Evolutionary conservation across 2,113 vertebrate genomes (phyloP).

Genomic region (Chlorocebus sabaeus): DNA sequence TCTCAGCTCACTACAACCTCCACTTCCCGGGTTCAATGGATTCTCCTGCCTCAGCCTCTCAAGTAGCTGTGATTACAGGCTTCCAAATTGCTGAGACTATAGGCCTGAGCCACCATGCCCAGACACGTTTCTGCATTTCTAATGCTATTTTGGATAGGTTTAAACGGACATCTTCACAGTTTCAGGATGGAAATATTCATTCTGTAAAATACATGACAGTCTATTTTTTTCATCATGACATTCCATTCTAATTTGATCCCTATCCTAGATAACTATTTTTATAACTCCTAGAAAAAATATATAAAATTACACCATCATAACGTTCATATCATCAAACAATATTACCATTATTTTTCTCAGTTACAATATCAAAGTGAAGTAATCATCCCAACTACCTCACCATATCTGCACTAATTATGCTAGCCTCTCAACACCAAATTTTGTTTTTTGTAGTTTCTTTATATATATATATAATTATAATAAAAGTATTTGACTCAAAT

Average conservation of each 20-base stretch:
- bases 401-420: neutral
- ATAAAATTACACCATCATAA: neutral
- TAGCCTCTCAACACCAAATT: constrained; percentile 20
- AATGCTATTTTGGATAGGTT: neutral
- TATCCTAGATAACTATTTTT: neutral
- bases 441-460: neutral
- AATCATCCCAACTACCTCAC: neutral
- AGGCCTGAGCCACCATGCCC: too few relatives aligned
- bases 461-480: neutral
- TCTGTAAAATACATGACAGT: neutral
- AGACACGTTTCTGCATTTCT: neutral
- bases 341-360: neutral
- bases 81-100: too few relatives aligned
- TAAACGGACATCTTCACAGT: neutral
- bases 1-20: too few relatives aligned
- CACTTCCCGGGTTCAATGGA: too few relatives aligned
- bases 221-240: neutral
- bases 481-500: neutral
- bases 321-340: neutral
- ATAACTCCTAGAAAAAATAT: neutral
- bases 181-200: constrained; percentile 2
- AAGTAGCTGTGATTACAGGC: too few relatives aligned
- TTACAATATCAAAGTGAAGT: neutral
- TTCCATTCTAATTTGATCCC: neutral
- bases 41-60: too few relatives aligned